These are phyloP conservation scores for Druon quercuslanigerum DNA, from an alignment of 1,140 invertebrate species.

Conservation along the genomic window DNA sequence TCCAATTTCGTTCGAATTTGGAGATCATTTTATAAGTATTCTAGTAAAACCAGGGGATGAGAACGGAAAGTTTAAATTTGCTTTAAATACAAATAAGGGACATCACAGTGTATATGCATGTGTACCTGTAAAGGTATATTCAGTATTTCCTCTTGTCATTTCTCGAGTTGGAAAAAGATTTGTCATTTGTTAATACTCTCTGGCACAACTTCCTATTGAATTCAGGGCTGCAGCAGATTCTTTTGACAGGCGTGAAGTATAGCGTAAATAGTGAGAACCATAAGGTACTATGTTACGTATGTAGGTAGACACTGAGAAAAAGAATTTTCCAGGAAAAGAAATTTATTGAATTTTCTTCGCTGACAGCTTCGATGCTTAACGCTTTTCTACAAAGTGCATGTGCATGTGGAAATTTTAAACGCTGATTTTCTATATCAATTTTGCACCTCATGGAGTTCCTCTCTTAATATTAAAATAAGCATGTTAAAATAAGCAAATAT, in stretches of 20 bases:
- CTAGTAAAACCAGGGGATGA: too few relatives aligned
- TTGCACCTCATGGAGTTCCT: background rate
- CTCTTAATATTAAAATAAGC: background rate
- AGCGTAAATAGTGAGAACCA: constrained; percentile 25
- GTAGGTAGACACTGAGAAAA: constrained; percentile 23
- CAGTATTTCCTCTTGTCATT: background rate
- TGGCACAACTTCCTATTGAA: constrained; percentile 15
- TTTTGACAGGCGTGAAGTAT: constrained; percentile 27
- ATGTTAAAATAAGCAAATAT: background rate
- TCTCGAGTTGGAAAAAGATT: constrained; percentile 15
- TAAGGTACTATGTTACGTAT: constrained; percentile 21
- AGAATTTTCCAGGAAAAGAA: constrained; percentile 8
- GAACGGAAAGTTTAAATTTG: too few relatives aligned
- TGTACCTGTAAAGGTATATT: constrained; percentile 1
- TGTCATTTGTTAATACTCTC: constrained; percentile 30
- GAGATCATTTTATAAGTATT: too few relatives aligned
- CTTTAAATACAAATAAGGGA: too few relatives aligned
- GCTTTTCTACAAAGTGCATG: constrained; percentile 21
- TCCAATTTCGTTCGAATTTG: too few relatives aligned
- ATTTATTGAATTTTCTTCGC: constrained; percentile 20
- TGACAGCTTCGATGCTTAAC: constrained; percentile 24
- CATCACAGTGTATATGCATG: background rate
- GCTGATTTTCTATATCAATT: background rate
- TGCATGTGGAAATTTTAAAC: constrained; percentile 21
- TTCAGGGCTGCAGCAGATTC: constrained; percentile 22